Evolutionary conservation across 2,797 vertebrate genomes (phyloP), one percentile per base, ranked within the genome.

Genomic region (Sparus aurata): DNA sequence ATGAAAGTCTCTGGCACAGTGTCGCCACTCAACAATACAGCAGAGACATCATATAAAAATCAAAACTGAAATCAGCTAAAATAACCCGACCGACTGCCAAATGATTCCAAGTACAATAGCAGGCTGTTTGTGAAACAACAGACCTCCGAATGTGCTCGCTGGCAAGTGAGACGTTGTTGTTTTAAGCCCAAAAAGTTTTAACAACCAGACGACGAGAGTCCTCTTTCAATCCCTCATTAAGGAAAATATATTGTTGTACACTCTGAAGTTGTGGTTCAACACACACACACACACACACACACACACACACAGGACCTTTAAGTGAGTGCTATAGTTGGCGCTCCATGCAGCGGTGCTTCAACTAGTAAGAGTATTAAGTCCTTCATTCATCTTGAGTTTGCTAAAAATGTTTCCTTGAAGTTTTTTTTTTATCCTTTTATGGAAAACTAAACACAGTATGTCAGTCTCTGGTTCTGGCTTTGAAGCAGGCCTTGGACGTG

Each of bases 401-500:
- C 10, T 64, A 0, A 23, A 49, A n/a, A 50, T 57, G 34, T 34
- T 30, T 63, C 16, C 52, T 41, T 25, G 9, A 75, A 59, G 11
- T 38, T 68, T 11, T 20, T 58, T 69, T 68, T 68, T 41, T 12
- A 8, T 45, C 45, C 45, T 12, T 78, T 61, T 69, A 62, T 67
- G 78, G 77, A 73, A 77, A 82, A 59, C 72, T 18, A 16, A 71
- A 67, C 3, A 5, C 6, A 17, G 45, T 10, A 20, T 18, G 69
- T 67, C 71, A 69, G 45, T 3, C 59, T 69, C 53, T 79, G n/a
- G 25, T 82, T 68, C 55, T 34, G 58, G 76, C 70, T 75, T 73
- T 70, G 63, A 79, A 82, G 65, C 63, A 46, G 53, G 50, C 69
- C 34, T 76, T 54, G 78, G 86, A 92, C 30, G 52, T 81, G 74